Evolutionary conservation across 2,888 invertebrate species (phyloP), one percentile per base, ranked within the genome.

Genomic region (Philonicus albiceps): DNA sequence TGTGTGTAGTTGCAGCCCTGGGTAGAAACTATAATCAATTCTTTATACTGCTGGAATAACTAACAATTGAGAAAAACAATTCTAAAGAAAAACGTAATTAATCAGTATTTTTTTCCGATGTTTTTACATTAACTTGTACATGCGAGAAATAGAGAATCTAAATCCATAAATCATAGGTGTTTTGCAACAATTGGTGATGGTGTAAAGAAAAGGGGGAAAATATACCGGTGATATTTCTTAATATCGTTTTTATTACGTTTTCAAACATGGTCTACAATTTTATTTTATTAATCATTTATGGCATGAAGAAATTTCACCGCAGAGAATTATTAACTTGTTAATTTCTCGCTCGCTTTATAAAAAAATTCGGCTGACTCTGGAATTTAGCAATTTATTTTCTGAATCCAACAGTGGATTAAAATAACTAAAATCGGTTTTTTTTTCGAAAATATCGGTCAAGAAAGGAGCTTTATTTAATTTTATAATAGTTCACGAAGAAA

Each of bases 91-190:
- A 74, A 31, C 74, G 19, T 74, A 34, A 74, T 74, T 74, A 34
- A 74, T 74, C 74, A 74, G 74, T 74, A 74, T 74, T 74, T 64
- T n/a, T 64, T 74, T 74, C 74, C 74, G 73, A 74, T 74, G 74
- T 74, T 74, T 22, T 74, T 27, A 74, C 27, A 22, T 74, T n/a
- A n/a, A 74, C 74, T 74, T 74, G 74, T 74, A 74, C 37, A 74
- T 74, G n/a, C 74, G 27, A 74, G 34, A 74, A 74, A 74, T 74
- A 74, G 74, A 74, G 16, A 74, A 74, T n/a, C 37, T 31, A 30
- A 30, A 74, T 74, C 37, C 27, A 74, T 16, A 74, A 74, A 31
- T n/a, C n/a, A 27, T 34, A 30, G 19, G 74, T 74, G 74, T 74
- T 74, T 31, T 74, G 37, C 74, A 31, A 74, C 37, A 74, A 74